Conservation (phyloP, 1,140 invertebrate species). For the Cydia strobilella region DNA sequence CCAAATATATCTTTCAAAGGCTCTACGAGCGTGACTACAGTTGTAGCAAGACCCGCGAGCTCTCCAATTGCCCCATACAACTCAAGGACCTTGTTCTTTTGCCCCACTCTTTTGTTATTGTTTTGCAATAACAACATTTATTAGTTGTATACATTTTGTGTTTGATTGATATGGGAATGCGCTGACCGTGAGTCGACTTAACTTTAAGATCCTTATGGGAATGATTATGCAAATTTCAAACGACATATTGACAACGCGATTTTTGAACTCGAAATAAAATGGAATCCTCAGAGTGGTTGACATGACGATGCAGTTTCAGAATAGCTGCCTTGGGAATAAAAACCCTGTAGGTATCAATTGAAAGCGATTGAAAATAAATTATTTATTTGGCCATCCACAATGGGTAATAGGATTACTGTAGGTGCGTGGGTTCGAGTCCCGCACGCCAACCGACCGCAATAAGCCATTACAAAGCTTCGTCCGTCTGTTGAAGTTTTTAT, state of each 20-base stretch:
- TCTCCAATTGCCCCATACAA: constrained; percentile 62
- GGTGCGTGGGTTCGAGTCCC: constrained; percentile 66
- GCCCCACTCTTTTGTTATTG: constrained; percentile 59
- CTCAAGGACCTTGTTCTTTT: constrained; percentile 60
- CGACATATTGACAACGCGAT: constrained; percentile 4
- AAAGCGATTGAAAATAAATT: constrained; percentile 70
- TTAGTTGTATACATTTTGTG: constrained; percentile 38
- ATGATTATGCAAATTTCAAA: constrained; percentile 42
- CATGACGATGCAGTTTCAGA: constrained; percentile 49
- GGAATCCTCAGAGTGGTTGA: constrained; percentile 32
- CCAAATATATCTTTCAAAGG: constrained; percentile 64
- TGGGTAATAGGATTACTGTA: constrained; percentile 71
- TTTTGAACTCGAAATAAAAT: background rate
- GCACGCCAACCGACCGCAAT: constrained; percentile 58
- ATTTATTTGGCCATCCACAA: constrained; percentile 71
- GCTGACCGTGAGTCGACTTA: constrained; percentile 47
- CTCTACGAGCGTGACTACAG: constrained; percentile 55
- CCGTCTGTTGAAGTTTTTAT: constrained; percentile 61
- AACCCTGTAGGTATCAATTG: constrained; percentile 48
- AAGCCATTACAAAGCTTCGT: constrained; percentile 45
- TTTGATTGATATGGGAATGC: constrained; percentile 47
- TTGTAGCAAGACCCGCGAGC: constrained; percentile 42
- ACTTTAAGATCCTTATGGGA: constrained; percentile 65
- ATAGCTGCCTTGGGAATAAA: constrained; percentile 45
- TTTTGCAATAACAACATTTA: constrained; percentile 70